Evolutionary conservation across 2,888 invertebrate genomes (phyloP).

Genomic region (Acronicta alni): DNA sequence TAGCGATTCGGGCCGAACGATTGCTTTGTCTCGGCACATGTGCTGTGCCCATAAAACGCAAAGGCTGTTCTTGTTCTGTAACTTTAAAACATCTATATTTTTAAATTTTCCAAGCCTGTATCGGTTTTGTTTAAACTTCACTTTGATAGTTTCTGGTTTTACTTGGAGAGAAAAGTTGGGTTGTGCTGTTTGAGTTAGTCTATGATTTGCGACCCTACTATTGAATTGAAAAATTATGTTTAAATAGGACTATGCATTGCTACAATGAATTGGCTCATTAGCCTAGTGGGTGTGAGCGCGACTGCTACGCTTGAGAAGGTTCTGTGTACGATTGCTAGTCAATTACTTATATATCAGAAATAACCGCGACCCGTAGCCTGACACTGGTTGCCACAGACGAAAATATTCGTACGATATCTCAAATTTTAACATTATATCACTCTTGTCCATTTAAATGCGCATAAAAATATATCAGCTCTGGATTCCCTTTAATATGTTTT

Average conservation of each 20-base stretch:
- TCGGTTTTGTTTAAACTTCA: slow-evolving; percentile 36
- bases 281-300: no score
- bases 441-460: no score
- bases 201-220: background rate
- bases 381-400: no score
- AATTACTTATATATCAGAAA: no score
- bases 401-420: no score
- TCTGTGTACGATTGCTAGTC: no score
- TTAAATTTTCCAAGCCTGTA: slow-evolving; percentile 40
- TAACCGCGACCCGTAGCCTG: no score
- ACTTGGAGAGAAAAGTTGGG: slow-evolving; percentile 16
- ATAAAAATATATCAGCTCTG: slow-evolving; percentile 37
- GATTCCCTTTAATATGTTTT: slow-evolving; percentile 37
- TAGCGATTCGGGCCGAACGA: slow-evolving; percentile 56
- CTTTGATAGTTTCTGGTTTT: slow-evolving; percentile 29
- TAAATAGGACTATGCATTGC: no score
- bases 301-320: no score
- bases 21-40: slow-evolving; percentile 63
- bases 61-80: slow-evolving; percentile 49
- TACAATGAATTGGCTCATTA: no score
- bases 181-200: slow-evolving; percentile 4
- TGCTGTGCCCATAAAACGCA: slow-evolving; percentile 60
- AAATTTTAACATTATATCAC: no score
- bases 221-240: background rate
- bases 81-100: slow-evolving; percentile 52